Evolutionary conservation across 2,797 vertebrate species (phyloP), one percentile per base, ranked within the genome.

Genomic region (Tympanoctomys barrerae): DNA sequence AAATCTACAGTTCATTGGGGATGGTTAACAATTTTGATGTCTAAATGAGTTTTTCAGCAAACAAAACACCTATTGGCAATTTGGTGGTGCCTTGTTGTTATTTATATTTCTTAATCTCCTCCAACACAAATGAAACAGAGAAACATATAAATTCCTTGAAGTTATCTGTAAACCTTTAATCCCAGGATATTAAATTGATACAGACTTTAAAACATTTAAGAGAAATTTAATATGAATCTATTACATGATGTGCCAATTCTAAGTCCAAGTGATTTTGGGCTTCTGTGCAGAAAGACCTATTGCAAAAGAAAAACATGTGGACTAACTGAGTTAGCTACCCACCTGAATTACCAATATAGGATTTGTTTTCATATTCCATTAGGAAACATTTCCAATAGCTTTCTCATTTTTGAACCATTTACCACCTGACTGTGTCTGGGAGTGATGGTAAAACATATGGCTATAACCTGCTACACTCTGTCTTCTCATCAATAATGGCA

Each of bases 221-320:
- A 54, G 70, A 61, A 93, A 87, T 80, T 87, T 80, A 16, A 70
- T 36, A 66, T 81, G 54, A 89, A 66, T 78, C 24, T 84, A 46
- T 49, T 71, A 93, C 1, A 62, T 33, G 31, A 33, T 61, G 86
- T 33, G 36, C 8, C 46, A 91, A 11, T 24, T 83, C 73, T 85
- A 59, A 91, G 89, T 82, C 11, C 31, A 84, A 83, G 24, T 62
- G 83, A 84, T 96, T 95, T 94, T 80, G 59, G 28, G 73, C 39
- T 57, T 33, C 39, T n/a, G 12, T 86, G 7, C 36, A 77, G 18
- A 64, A 31, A 82, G 68, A 88, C 28, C 66, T 78, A 18, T 81
- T 28, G 68, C 33, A 33, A 49, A 88, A 90, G 73, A 71, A 59
- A 92, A 92, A 21, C 49, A 54, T 31, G 26, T 36, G 28, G 13